phyloP scores from a whole-genome alignment of 2,113 vertebrate species.

The Phycodurus eques region DNA sequence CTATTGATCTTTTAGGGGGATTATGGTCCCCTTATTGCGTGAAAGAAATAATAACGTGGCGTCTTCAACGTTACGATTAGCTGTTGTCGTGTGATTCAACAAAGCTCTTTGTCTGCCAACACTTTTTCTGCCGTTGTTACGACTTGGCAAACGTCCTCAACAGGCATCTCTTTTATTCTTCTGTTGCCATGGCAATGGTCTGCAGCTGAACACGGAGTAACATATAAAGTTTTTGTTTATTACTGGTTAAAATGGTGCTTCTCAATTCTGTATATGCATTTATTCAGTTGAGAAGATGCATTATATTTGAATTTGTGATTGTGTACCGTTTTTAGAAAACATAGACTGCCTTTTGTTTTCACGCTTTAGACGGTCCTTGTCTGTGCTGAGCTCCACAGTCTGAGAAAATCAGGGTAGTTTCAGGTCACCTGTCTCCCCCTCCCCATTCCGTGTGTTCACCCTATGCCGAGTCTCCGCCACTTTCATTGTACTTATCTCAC shows the following conservation, averaged over 20 bases:
- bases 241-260: conserved; percentile 58
- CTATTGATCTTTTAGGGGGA: conserved; percentile 55
- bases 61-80: conserved; percentile 38
- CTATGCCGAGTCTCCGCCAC: conserved; percentile 7
- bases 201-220: conserved; percentile 47
- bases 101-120: conserved; percentile 52
- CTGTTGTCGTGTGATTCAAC: conserved; percentile 34
- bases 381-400: conserved; percentile 32
- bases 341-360: conserved; percentile 6
- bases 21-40: conserved; percentile 40
- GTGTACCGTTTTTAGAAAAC: conserved; percentile 25
- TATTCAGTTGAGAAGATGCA: conserved; percentile 13
- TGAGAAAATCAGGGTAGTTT: conserved; percentile 60
- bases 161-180: conserved; percentile 65
- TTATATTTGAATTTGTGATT: conserved; percentile 9
- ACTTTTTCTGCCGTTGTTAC: conserved; percentile 43
- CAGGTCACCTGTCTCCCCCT: conserved; percentile 58
- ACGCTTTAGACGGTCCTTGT: conserved; percentile 35
- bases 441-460: conserved; percentile 20
- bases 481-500: conserved; percentile 41
- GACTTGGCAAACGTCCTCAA: conserved; percentile 51
- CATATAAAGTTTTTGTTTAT: conserved; percentile 56
- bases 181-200: conserved; percentile 73
- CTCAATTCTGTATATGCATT: conserved; percentile 34
- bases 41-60: conserved; percentile 21